phyloP scores from a whole-genome alignment of 2,888 invertebrate genomes.

The Diachrysia chrysitis region DNA sequence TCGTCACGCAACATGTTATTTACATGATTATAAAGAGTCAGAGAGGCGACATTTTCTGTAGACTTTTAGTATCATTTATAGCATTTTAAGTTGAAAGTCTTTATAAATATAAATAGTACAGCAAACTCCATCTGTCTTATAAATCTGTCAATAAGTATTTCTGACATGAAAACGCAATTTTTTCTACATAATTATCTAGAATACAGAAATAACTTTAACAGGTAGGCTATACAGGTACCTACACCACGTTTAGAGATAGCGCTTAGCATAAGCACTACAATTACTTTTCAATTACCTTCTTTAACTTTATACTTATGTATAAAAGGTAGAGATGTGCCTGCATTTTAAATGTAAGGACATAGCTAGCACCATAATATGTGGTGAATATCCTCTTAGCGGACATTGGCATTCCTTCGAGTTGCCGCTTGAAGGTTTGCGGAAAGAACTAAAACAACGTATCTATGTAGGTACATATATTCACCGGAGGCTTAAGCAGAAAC shows the following conservation, averaged over 20 bases:
- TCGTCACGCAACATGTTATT: slow-evolving; percentile 17
- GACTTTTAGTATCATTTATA: not conserved
- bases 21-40: slow-evolving; percentile 12
- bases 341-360: slow-evolving; percentile 22
- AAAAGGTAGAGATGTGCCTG: not conserved
- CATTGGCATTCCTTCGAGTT: slow-evolving; percentile 46
- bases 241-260: too few relatives aligned
- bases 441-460: slow-evolving; percentile 8
- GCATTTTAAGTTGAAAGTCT: not conserved
- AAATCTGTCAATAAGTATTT: too few relatives aligned
- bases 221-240: too few relatives aligned
- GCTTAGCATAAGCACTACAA: too few relatives aligned
- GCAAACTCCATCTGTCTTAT: too few relatives aligned
- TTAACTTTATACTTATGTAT: not conserved
- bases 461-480: not conserved
- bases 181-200: too few relatives aligned
- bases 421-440: slow-evolving; percentile 54
- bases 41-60: not conserved
- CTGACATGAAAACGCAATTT: too few relatives aligned
- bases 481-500: too few relatives aligned
- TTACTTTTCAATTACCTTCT: not conserved
- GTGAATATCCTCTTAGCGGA: slow-evolving; percentile 40
- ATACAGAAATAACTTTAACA: too few relatives aligned
- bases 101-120: not conserved
- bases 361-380: not conserved